Percentiles rank a stretch among this genome's conserved stretches.
Evolutionary conservation across 2,113 vertebrate species (phyloP).

Genomic region (Etia nguti): DNA sequence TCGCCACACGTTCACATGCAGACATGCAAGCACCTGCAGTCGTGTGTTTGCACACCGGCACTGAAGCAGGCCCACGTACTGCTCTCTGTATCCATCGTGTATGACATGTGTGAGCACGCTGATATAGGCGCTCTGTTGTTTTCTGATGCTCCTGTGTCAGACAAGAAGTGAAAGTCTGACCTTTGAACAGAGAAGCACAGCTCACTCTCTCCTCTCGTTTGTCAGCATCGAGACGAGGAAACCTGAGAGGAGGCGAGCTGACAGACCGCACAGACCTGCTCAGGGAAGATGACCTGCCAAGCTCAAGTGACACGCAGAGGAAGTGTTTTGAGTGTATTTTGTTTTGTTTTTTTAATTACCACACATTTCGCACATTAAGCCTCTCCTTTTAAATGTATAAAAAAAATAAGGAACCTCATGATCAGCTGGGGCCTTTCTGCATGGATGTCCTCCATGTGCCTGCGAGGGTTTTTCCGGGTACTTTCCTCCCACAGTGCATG

Average conservation of each 20-base stretch:
- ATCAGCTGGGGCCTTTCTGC: neutral
- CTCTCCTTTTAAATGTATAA: neutral
- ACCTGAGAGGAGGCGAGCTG: constrained; percentile 22
- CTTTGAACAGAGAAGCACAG: neutral
- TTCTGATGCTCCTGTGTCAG: neutral
- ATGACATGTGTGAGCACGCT: neutral
- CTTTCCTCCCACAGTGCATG: neutral
- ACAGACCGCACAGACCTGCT: neutral
- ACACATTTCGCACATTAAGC: neutral
- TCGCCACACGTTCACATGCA: neutral
- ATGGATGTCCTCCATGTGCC: neutral
- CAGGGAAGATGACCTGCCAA: neutral
- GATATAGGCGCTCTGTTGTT: neutral
- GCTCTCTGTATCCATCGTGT: neutral
- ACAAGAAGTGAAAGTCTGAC: constrained; percentile 34
- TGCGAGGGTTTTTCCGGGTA: neutral
- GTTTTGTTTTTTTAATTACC: neutral
- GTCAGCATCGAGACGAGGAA: constrained; percentile 44
- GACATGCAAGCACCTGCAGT: neutral
- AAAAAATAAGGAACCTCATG: neutral
- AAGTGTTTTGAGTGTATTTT: neutral
- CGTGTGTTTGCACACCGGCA: neutral
- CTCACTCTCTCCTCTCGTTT: constrained; percentile 44
- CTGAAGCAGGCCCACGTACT: neutral
- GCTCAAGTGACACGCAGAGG: neutral